A percentile compares a stretch with the other conserved stretches of the same genome.
Conservation (phyloP, 2,888 invertebrate genomes). For the Hyppa rectilinea region DNA sequence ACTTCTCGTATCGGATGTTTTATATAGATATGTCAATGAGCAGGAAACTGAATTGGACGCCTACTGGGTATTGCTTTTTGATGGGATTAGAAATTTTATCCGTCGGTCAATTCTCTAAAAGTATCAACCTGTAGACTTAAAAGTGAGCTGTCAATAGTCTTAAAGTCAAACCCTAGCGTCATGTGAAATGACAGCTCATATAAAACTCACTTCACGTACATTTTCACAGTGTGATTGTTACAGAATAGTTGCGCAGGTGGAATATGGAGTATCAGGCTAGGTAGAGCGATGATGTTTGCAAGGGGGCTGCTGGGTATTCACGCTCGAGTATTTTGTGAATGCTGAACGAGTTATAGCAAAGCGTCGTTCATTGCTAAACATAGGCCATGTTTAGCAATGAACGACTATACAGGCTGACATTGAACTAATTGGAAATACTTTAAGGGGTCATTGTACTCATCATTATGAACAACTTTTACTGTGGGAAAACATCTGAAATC, state of each 20-base stretch:
- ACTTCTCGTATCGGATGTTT: conserved; percentile 65
- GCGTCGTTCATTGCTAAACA: no score
- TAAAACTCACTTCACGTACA: background rate
- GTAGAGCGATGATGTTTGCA: background rate
- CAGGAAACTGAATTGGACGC: conserved; percentile 63
- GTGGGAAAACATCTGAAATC: no score
- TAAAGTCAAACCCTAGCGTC: no score
- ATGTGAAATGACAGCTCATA: no score
- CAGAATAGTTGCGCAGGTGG: background rate
- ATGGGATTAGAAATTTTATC: conserved; percentile 41
- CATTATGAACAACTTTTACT: no score
- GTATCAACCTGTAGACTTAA: background rate
- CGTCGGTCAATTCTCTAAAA: background rate
- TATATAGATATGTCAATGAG: conserved; percentile 63
- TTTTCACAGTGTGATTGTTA: background rate
- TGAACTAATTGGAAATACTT: no score
- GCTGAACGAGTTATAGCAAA: background rate
- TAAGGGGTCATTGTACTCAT: no score
- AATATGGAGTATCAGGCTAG: background rate
- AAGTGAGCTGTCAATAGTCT: no score
- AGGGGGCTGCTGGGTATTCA: background rate
- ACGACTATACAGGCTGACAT: no score
- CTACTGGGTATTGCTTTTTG: conserved; percentile 36
- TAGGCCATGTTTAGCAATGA: no score
- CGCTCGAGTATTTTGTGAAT: no score